Percentiles rank a stretch among this genome's conserved stretches.
phyloP scores from a whole-genome alignment of 2,888 invertebrate species.

The Lepas anatifera region DNA sequence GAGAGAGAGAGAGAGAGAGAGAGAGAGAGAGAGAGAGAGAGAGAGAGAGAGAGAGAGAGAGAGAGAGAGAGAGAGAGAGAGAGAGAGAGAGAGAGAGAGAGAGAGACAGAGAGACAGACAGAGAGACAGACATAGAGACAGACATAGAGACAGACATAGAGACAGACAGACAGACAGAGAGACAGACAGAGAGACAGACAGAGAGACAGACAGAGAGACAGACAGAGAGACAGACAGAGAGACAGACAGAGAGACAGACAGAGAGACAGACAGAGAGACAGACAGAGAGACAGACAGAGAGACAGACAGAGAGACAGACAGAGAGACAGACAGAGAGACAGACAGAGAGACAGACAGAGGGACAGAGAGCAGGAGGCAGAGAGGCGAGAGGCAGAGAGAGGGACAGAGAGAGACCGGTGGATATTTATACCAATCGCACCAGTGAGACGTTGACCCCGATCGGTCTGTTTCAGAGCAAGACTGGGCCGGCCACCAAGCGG shows the following conservation, averaged over 20 bases:
- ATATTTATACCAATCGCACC: no score
- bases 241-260: slow-evolving; percentile 6
- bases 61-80: no score
- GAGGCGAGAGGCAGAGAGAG: not conserved
- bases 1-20: not conserved
- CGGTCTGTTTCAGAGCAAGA: slow-evolving; percentile 55
- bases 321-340: not conserved
- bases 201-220: slow-evolving; percentile 4
- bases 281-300: slow-evolving; percentile 4
- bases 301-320: slow-evolving; percentile 1
- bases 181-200: not conserved
- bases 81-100: not conserved
- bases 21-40: not conserved
- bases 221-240: slow-evolving; percentile 4
- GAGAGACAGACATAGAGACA: not conserved
- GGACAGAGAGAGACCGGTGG: not conserved
- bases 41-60: no score
- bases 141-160: slow-evolving; percentile 2
- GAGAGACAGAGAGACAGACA: not conserved
- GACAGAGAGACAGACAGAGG: not conserved
- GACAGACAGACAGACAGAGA: slow-evolving; percentile 12
- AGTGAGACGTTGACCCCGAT: no score
- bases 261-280: slow-evolving; percentile 4
- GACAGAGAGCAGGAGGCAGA: no score
- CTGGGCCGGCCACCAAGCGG: slow-evolving; percentile 44